phyloP scores from a whole-genome alignment of 2,888 invertebrate species.

The Oeneis ivallda region DNA sequence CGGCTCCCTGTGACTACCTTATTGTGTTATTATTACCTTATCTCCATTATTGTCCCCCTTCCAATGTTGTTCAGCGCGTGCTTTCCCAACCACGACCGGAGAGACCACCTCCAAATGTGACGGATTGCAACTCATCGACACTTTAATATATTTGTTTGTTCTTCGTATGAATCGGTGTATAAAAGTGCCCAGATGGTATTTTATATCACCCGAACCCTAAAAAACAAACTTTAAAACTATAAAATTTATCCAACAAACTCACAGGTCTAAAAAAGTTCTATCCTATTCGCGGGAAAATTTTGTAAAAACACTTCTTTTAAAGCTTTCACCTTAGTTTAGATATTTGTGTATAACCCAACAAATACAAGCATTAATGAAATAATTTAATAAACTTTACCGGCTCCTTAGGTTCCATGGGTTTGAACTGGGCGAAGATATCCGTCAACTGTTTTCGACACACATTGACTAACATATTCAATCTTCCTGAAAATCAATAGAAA shows the following conservation, averaged over 20 bases:
- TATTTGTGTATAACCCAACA: background rate
- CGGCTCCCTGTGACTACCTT: no score
- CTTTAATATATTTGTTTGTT: conserved; percentile 88
- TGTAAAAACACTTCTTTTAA: no score
- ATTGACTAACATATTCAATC: conserved; percentile 93
- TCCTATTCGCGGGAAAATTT: no score
- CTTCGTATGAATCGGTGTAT: conserved; percentile 89
- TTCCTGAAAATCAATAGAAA: conserved; percentile 84
- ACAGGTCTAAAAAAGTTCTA: no score
- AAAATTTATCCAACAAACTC: no score
- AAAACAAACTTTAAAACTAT: background rate
- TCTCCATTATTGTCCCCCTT: conserved; percentile 88
- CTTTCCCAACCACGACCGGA: conserved; percentile 93
- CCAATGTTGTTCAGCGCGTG: conserved; percentile 93
- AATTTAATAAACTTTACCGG: conserved; percentile 66
- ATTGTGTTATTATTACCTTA: conserved; percentile 62
- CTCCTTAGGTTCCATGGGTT: conserved; percentile 90
- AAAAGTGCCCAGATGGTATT: conserved; percentile 95
- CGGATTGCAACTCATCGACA: conserved; percentile 96
- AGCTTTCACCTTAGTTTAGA: no score
- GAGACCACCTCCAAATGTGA: conserved; percentile 95
- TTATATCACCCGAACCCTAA: conserved; percentile 93
- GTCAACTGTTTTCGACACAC: conserved; percentile 95
- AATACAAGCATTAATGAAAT: background rate
- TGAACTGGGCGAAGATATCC: conserved; percentile 96